Evolutionary conservation across 2,113 vertebrate genomes (phyloP), one percentile per base, ranked within the genome.

Genomic region (Limanda limanda): DNA sequence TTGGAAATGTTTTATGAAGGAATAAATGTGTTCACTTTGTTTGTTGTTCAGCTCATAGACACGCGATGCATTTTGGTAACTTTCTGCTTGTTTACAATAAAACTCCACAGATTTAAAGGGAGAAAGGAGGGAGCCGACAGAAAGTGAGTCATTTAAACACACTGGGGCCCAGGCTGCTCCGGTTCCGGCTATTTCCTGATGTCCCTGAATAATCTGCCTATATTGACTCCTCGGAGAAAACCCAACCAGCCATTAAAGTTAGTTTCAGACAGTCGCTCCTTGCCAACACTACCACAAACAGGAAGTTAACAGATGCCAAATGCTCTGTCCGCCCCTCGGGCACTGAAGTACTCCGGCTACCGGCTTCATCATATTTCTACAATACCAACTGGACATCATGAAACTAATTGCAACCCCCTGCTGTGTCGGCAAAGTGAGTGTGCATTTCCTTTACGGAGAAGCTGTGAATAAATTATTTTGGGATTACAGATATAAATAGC

Each of bases 401-500:
- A n/a, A 51, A n/a, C 21, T 35, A 13, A 51, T 66, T 31, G 4
- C 9, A 54, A 35, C 47, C 13, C 25, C 56, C 45, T 5, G 40
- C n/a, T 62, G 23, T 78, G 42, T 25, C 58, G 15, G 51, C 77
- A 63, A 73, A 67, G n/a, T 27, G 25, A 68, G 48, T 1, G 67
- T 65, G 51, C 58, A 23, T 73, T 27, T 21, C n/a, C 24, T 79
- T 51, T 42, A 59, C 47, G 56, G 51, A 70, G 64, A 51, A n/a
- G 45, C 21, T 23, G 37, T 51, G 65, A 71, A 73, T 76, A 73
- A 71, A 84, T 82, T 74, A 62, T 15, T 56, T 23, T 51, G 42
- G 66, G 42, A 79, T 67, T 78, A 55, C 75, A 57, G 24, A 68
- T 62, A 42, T 42, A 78, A 78, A 68, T 60, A 81, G 57, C 60